These are phyloP conservation scores for Heliconius cydno DNA, from an alignment of 2,888 invertebrate genomes.

Conservation along the genomic window DNA sequence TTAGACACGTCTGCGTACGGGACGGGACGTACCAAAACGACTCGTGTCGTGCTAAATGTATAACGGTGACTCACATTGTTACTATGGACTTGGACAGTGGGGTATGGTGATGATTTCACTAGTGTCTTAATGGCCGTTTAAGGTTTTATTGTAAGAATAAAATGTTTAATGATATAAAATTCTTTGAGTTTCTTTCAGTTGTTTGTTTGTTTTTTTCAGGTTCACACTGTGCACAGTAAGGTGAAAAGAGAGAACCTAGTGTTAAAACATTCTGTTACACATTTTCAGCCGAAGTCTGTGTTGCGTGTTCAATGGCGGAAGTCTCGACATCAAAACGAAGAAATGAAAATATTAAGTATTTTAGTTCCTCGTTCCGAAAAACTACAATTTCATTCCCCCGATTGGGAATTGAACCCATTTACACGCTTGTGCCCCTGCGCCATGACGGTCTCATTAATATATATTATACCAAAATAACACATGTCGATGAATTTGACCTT, in stretches of 20 bases:
- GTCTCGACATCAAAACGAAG: too few relatives aligned
- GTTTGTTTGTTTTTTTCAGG: background rate
- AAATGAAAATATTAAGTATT: too few relatives aligned
- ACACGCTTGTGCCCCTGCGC: background rate
- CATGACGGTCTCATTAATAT: background rate
- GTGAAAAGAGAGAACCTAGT: too few relatives aligned
- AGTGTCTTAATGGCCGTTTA: slow-evolving; percentile 35
- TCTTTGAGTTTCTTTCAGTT: slow-evolving; percentile 3
- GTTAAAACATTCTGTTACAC: too few relatives aligned
- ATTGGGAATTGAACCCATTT: background rate
- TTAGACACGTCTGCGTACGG: slow-evolving; percentile 49
- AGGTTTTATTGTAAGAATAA: slow-evolving; percentile 30
- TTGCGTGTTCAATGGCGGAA: too few relatives aligned
- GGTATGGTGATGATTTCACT: slow-evolving; percentile 34
- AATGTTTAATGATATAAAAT: background rate
- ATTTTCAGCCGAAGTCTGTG: too few relatives aligned
- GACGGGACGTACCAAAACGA: slow-evolving; percentile 55
- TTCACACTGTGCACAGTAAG: too few relatives aligned
- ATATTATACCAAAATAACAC: too few relatives aligned
- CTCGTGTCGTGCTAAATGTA: slow-evolving; percentile 46
- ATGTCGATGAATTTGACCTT: background rate
- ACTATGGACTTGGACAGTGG: slow-evolving; percentile 16
- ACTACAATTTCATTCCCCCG: too few relatives aligned
- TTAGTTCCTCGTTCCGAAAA: too few relatives aligned
- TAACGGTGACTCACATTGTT: slow-evolving; percentile 48